Base-by-base conservation (phyloP, 2,113 vertebrate species). In the Paramormyrops kingsleyae region DNA sequence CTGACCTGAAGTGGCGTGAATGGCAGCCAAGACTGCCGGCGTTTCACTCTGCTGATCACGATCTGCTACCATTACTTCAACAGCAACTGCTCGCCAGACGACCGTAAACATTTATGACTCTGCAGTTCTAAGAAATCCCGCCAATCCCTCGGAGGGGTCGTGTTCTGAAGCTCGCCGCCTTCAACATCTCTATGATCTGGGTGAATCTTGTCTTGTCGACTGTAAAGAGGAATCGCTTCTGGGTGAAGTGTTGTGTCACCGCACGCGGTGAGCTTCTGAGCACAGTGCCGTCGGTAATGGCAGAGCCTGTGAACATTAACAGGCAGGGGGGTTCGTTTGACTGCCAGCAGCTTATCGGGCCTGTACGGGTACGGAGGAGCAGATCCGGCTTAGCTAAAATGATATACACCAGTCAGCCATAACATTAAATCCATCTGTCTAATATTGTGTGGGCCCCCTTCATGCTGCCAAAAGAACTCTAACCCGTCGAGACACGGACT, bases 101-200 rank as follows among this genome's bases (percentile, higher is more conserved):
- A 47, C 59, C 24, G 59, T 88, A 66, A 88, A 88, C 56, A 66
- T 88, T 88, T 88, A 88, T 66, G 53, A 62, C 31, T 27, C 35
- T 13, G 17, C 56, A 15, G 59, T 88, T 31, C 52, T 62, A 31
- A 24, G 87, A n/a, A 31, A 53, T 15, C 47, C n/a, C 15, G 49
- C 46, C n/a, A 53, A 52, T n/a, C 12, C 35, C 31, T 80, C 13
- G 74, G 74, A 19, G 35, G 74, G 35, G n/a, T 39, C 31, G 35
- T 42, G 35, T 80, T 80, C 35, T 80, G 31, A 35, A 80, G 74
- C 35, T 42, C 74, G 31, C 74, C 74, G 35, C 74, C 74, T 80
- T 80, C 15, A 5, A 80, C 5, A 17, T 80, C 31, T 80, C 70
- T 77, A 5, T 77, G 70, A 77, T 77, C 74, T n/a, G 31, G 35